Evolutionary conservation across 2,888 invertebrate species (phyloP), one percentile per base, ranked within the genome.

Genomic region (Eilema sororculum): DNA sequence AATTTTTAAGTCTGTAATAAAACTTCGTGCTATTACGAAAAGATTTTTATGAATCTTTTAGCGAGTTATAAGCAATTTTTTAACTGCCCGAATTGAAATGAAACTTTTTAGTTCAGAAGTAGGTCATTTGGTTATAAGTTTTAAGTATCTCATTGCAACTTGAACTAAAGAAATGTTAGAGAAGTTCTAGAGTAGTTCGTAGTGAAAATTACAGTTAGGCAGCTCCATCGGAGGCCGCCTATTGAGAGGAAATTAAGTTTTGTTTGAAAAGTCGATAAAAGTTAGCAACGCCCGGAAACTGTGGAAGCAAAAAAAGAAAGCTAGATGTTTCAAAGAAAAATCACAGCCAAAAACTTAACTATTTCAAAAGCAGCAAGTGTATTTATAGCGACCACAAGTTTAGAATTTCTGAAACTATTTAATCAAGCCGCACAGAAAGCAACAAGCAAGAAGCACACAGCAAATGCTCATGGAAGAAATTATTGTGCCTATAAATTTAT

Each of bases 1-100:
- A 20, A 89, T 86, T 88, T 89, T 89, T 89, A 88, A 88, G 89
- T 89, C 86, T 86, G 80, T 85, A 79, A 84, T 80, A 80, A 84
- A 87, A 86, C 81, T 85, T 82, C 67, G 78, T 83, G 74, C 72
- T 72, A 81, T 81, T 74, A 79, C 77, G 83, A 82, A 80, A 75
- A 68, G 62, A 82, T 86, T 87, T 87, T 88, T 84, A 78, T 76
- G 82, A 86, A 86, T 82, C 82, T 83, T 84, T 81, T 77, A 77
- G 70, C 78, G 83, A 83, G 82, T 86, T 85, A 73, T 82, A 83
- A 83, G 52, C n/a, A 52, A 52, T n/a, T 52, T 89, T 87, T 88
- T 82, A 82, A 86, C 82, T 84, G 86, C 82, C 67, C 66, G 70
- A 81, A 86, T 82, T 85, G 80, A 84, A 87, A 76, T 79, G 73